Percentiles rank a stretch among this genome's conserved stretches.
Conservation (phyloP, 2,113 vertebrate genomes). For the Hippocampus comes region DNA sequence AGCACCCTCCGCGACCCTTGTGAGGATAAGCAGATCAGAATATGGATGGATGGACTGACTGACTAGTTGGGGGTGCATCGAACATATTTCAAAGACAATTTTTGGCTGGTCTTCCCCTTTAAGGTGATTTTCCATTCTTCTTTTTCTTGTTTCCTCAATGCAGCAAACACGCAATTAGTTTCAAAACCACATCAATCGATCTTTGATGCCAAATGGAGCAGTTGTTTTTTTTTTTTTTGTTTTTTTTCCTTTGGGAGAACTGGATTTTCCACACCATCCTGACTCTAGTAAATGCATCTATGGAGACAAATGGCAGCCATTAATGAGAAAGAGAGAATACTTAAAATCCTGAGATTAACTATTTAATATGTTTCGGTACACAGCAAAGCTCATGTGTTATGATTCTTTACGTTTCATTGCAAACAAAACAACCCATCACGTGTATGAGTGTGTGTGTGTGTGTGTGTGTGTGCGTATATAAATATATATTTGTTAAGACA, state of each 20-base stretch:
- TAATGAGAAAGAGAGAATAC: constrained; percentile 31
- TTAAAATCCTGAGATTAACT: constrained; percentile 47
- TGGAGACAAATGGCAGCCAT: background rate
- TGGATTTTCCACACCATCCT: constrained; percentile 1
- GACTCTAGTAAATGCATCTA: background rate
- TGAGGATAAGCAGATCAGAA: too few relatives aligned
- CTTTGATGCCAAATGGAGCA: background rate
- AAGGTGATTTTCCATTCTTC: background rate
- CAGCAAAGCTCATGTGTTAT: constrained; percentile 82
- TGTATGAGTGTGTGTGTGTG: constrained; percentile 33
- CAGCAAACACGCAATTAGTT: background rate
- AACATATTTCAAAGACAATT: too few relatives aligned
- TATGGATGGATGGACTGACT: too few relatives aligned
- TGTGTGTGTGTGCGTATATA: constrained; percentile 23
- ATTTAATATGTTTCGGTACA: constrained; percentile 61
- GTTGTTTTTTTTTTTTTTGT: background rate
- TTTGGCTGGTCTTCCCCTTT: background rate
- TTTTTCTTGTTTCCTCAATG: background rate
- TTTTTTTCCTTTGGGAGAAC: background rate
- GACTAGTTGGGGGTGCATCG: too few relatives aligned
- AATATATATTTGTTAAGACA: constrained; percentile 63
- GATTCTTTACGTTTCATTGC: constrained; percentile 76
- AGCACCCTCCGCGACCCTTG: too few relatives aligned
- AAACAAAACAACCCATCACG: constrained; percentile 56
- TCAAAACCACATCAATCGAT: background rate